Conservation (phyloP, 30 jellyfish, hydroid and myxozoan genomes). For the Aurelia aurita region DNA sequence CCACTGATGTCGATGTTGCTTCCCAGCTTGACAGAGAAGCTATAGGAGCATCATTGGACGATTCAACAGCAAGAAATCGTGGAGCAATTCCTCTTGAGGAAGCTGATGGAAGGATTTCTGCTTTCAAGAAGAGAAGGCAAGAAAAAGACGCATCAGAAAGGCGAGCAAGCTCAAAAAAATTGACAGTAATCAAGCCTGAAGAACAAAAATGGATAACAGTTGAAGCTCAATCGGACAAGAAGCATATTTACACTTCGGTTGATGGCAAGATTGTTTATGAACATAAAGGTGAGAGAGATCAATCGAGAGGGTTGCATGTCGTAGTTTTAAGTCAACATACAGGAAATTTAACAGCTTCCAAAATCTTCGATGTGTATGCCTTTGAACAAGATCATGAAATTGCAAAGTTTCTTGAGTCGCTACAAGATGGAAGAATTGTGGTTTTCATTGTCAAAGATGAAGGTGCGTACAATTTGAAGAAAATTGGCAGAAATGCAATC, state of each 20-base stretch:
- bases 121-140: no score
- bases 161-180: no score
- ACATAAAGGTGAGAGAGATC: constrained; percentile 42
- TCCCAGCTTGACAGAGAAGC: no score
- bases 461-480: constrained; percentile 78
- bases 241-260: constrained; percentile 79
- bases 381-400: constrained; percentile 86
- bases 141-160: no score
- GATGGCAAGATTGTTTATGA: constrained; percentile 86
- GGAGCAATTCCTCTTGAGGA: no score
- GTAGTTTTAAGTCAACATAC: constrained; percentile 87
- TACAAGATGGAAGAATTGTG: constrained; percentile 91
- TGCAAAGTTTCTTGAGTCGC: constrained; percentile 65
- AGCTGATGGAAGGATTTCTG: no score
- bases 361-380: constrained; percentile 83
- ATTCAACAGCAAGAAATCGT: no score
- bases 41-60: no score
- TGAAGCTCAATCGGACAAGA: constrained; percentile 88
- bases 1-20: no score
- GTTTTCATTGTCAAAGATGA: constrained; percentile 89
- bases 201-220: neutral
- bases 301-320: constrained; percentile 83
- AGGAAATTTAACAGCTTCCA: constrained; percentile 84
- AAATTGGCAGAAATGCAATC: constrained; percentile 65
- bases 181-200: no score